A percentile compares a stretch with the other conserved stretches of the same genome.
These are phyloP conservation scores for Camponotus vicinus DNA, from an alignment of 1,140 invertebrate species.

Conservation along the genomic window DNA sequence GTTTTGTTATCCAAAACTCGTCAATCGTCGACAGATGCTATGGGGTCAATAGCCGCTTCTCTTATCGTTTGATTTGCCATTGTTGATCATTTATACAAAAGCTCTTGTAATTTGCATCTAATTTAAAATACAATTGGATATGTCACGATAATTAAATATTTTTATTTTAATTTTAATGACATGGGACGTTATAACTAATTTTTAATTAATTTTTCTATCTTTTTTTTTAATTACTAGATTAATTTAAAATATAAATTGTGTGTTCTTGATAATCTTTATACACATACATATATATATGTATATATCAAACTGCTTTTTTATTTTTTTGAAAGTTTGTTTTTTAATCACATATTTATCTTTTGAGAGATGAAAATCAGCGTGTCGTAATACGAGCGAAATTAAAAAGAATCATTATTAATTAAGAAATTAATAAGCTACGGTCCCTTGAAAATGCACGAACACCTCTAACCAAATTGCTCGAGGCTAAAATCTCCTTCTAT, in stretches of 20 bases:
- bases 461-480: slow-evolving; percentile 40
- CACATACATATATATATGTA: no score
- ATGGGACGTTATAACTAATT: background rate
- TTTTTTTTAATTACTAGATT: background rate
- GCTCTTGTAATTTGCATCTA: slow-evolving; percentile 79
- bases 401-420: slow-evolving; percentile 66
- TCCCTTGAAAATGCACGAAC: slow-evolving; percentile 2
- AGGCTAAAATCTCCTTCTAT: slow-evolving; percentile 37
- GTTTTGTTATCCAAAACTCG: slow-evolving; percentile 70
- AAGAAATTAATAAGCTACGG: slow-evolving; percentile 68
- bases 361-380: background rate
- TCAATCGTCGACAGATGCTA: slow-evolving; percentile 73
- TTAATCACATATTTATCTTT: background rate
- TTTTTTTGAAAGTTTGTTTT: background rate
- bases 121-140: slow-evolving; percentile 79
- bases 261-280: background rate
- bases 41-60: slow-evolving; percentile 76
- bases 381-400: slow-evolving; percentile 2
- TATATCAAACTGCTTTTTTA: background rate
- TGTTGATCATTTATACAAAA: slow-evolving; percentile 78
- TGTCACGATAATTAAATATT: slow-evolving; percentile 41
- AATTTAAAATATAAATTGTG: slow-evolving; percentile 3
- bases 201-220: no score
- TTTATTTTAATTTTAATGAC: slow-evolving; percentile 27
- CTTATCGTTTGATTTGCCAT: slow-evolving; percentile 76